Evolutionary conservation across 2,888 invertebrate genomes (phyloP), one percentile per base, ranked within the genome.

Genomic region (Asteroscopus sphinx): DNA sequence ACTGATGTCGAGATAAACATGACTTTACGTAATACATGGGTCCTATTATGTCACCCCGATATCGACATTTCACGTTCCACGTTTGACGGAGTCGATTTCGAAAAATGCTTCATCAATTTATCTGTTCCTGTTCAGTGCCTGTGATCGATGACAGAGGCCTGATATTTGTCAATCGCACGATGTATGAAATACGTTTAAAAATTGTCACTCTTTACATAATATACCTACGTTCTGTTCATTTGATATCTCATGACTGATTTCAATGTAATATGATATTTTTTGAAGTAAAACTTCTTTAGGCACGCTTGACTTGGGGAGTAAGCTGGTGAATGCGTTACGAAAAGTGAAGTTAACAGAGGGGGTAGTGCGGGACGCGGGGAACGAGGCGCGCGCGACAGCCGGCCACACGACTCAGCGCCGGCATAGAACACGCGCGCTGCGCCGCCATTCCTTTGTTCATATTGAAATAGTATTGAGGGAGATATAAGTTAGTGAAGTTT

Each of bases 41-140:
- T 62, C 62, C 72, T 76, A 75, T 77, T 76, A 80, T 73, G 72
- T 76, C 63, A 70, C 68, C 39, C 36, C 55, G 57, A 76, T 74
- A 78, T 76, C 80, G 64, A 73, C 77, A 76, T 73, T 74, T 77
- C 69, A 62, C 67, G 72, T 70, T 68, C 71, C 51, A 51, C 57
- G 60, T 57, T 74, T 54, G 61, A 42, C 64, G 62, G 66, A 71
- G 73, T 69, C 73, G 80, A 81, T 83, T 80, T 70, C 79, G 77
- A 87, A 87, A 88, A 86, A 86, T 83, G 85, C 82, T 83, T 83
- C 82, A 82, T 85, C 85, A 87, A 87, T 87, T 86, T 84, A 83
- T 83, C 82, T 82, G 84, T 86, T 86, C 85, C 79, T 79, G 84
- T 79, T 83, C 85, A 83, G 73, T 80, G 82, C 77, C 63, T 67